These are phyloP conservation scores for Cerastoderma edule DNA, from an alignment of 2,888 invertebrate genomes.

Conservation along the genomic window DNA sequence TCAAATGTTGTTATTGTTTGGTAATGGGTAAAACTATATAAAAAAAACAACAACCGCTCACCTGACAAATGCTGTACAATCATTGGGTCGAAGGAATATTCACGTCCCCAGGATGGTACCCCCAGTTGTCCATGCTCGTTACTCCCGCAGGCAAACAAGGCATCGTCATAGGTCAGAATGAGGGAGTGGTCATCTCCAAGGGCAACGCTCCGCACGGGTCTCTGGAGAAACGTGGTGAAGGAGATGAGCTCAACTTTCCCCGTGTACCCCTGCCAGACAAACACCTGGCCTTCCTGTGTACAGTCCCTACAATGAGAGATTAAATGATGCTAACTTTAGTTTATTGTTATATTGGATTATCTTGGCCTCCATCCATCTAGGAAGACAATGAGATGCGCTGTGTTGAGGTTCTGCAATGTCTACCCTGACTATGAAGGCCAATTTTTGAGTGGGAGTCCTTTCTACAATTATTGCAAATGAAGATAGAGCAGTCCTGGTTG, in stretches of 20 bases:
- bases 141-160: slow-evolving; percentile 78
- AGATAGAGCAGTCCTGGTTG: too few species aligned
- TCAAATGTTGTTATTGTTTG: slow-evolving; percentile 10
- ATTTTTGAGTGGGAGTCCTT: too few species aligned
- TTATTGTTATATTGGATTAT: not conserved
- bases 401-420: not conserved
- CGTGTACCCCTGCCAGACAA: slow-evolving; percentile 75
- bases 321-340: not conserved
- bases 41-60: slow-evolving; percentile 35
- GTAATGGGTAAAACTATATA: not conserved
- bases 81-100: slow-evolving; percentile 70
- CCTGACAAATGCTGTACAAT: slow-evolving; percentile 69
- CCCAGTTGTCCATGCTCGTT: slow-evolving; percentile 81
- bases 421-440: too few species aligned
- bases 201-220: slow-evolving; percentile 68
- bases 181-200: slow-evolving; percentile 78
- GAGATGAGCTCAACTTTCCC: slow-evolving; percentile 69
- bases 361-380: not conserved
- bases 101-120: slow-evolving; percentile 60
- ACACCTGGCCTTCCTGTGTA: slow-evolving; percentile 66
- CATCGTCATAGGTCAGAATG: slow-evolving; percentile 75
- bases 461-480: too few species aligned
- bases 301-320: slow-evolving; percentile 57
- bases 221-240: slow-evolving; percentile 65
- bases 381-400: too few species aligned